Evolutionary conservation across 2,113 vertebrate genomes (phyloP).

Genomic region (Erpornis zantholeuca): DNA sequence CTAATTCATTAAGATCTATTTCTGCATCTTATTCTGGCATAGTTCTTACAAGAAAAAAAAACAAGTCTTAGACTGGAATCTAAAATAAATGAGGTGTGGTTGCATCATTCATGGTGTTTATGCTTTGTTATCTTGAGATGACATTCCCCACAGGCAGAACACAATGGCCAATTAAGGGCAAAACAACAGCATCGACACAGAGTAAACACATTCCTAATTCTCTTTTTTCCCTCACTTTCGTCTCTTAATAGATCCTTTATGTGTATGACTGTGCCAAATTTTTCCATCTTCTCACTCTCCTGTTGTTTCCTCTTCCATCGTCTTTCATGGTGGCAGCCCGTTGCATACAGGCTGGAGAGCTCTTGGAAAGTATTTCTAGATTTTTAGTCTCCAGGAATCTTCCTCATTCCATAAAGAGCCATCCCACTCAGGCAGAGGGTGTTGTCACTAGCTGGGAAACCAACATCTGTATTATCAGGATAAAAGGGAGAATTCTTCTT

Average conservation of each 20-base stretch:
- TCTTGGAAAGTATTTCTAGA: neutral
- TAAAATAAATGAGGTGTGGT: neutral
- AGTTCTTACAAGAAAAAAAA: neutral
- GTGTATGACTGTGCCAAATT: fast-evolving
- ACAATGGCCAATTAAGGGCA: neutral
- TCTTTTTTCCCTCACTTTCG: neutral
- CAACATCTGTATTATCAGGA: neutral
- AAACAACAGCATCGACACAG: neutral
- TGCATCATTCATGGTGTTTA: neutral
- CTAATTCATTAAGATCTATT: neutral
- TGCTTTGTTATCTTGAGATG: neutral
- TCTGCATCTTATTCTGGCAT: neutral
- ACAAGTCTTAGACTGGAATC: neutral
- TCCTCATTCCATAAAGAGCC: neutral
- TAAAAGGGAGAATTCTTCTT: neutral
- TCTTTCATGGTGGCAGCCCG: neutral
- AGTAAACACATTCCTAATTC: neutral
- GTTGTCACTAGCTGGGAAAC: neutral
- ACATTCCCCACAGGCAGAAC: neutral
- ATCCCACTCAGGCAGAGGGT: neutral
- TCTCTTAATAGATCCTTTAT: neutral
- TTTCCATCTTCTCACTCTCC: neutral
- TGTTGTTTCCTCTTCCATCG: neutral
- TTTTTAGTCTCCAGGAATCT: neutral
- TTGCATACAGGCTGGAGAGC: neutral